Conservation (phyloP, 1,140 invertebrate species). For the Caenorhabditis brenneri region DNA sequence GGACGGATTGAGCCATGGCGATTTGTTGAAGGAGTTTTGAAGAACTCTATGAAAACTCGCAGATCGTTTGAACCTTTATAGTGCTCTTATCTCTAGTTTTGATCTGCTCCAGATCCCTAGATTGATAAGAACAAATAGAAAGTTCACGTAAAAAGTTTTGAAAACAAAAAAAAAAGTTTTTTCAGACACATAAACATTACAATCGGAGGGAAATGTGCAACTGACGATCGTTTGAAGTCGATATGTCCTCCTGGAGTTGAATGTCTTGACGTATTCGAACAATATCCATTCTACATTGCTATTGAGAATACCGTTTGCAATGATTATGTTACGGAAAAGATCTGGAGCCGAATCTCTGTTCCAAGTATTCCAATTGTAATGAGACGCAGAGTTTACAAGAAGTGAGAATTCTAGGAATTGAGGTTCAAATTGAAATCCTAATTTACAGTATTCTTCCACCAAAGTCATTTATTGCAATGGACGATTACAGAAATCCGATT, state of each 20-base stretch:
- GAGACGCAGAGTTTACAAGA: slow-evolving; percentile 39
- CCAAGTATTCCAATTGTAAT: slow-evolving; percentile 52
- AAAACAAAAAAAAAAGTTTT: background rate
- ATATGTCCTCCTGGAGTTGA: slow-evolving; percentile 40
- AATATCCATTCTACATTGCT: slow-evolving; percentile 57
- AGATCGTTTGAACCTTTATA: background rate
- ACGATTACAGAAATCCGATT: slow-evolving; percentile 48
- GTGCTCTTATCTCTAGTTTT: background rate
- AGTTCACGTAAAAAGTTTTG: background rate
- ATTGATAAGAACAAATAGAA: background rate
- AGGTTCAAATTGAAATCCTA: background rate
- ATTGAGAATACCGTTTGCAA: slow-evolving; percentile 57
- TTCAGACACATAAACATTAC: slow-evolving; percentile 55
- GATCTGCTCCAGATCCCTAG: background rate
- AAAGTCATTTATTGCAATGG: slow-evolving; percentile 56
- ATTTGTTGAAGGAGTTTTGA: background rate
- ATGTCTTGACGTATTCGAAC: slow-evolving; percentile 23
- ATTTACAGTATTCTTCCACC: slow-evolving; percentile 48
- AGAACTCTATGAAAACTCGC: no score
- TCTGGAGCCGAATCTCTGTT: slow-evolving; percentile 41
- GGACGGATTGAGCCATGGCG: slow-evolving; percentile 50
- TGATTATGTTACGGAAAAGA: slow-evolving; percentile 59
- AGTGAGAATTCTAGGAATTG: background rate
- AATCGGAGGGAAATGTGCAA: slow-evolving; percentile 51
- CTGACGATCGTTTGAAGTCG: background rate